These are phyloP conservation scores for Akabosia matsudoensis DNA, from an alignment of 1,140 invertebrate genomes.

Conservation along the genomic window DNA sequence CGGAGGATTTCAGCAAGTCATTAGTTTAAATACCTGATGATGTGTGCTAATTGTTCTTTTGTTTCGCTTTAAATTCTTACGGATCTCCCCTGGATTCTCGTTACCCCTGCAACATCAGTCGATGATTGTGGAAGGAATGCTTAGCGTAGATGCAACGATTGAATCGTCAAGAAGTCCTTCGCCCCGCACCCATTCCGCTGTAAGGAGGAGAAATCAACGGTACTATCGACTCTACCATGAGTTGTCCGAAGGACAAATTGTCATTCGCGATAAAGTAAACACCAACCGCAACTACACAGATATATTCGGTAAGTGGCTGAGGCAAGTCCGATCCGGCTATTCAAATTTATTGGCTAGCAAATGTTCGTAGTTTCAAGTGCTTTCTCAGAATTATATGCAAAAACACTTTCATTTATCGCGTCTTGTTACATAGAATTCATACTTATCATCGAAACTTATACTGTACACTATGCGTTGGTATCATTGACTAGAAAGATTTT, in stretches of 20 bases:
- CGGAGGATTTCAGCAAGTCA: too few relatives aligned
- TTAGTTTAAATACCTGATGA: too few relatives aligned
- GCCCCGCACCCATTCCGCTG: neutral
- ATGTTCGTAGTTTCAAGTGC: neutral
- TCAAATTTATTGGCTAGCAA: neutral
- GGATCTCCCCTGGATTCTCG: neutral
- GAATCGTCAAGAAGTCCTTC: neutral
- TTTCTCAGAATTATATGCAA: too few relatives aligned
- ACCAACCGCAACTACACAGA: slow-evolving; percentile 27
- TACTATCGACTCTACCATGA: slow-evolving; percentile 34
- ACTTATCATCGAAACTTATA: too few relatives aligned
- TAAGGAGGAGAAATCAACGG: neutral
- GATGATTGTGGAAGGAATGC: slow-evolving; percentile 35
- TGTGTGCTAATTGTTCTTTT: too few relatives aligned
- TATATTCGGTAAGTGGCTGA: slow-evolving; percentile 29
- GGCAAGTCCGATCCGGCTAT: too few relatives aligned
- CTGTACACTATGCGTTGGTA: too few relatives aligned
- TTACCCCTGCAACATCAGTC: slow-evolving; percentile 17
- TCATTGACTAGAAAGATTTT: too few relatives aligned
- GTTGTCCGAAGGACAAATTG: slow-evolving; percentile 27
- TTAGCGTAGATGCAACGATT: slow-evolving; percentile 21
- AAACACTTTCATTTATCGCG: too few relatives aligned
- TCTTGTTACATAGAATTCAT: too few relatives aligned
- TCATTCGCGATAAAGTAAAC: slow-evolving; percentile 33
- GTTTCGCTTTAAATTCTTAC: neutral